Base-by-base conservation (phyloP, 2,888 invertebrate genomes). In the Coecobrya sp. region DNA sequence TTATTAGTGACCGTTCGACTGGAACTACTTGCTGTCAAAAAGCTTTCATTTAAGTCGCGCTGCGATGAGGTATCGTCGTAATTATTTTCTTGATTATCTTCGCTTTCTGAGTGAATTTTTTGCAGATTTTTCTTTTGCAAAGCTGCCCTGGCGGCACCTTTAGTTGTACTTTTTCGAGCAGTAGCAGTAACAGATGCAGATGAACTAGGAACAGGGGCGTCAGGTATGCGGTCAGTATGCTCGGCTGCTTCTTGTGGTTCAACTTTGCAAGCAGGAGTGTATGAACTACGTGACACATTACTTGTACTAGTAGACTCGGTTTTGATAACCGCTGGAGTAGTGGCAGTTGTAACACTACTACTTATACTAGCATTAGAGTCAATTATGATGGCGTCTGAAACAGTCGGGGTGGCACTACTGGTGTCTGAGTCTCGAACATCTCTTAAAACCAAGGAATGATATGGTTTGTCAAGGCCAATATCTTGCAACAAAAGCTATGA, bases 371-470 rank as follows among this genome's bases (percentile, higher is more conserved):
- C n/a, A n/a, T n/a, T n/a, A n/a, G n/a, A n/a, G n/a, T n/a, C n/a
- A n/a, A n/a, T n/a, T n/a, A n/a, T n/a, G n/a, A n/a, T n/a, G n/a
- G n/a, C n/a, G n/a, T n/a, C n/a, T n/a, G n/a, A n/a, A n/a, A n/a
- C n/a, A n/a, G n/a, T n/a, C n/a, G n/a, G n/a, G n/a, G n/a, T 16
- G 52, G 36, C 27, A 65, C 65, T 22, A 25, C 27, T 25, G 27
- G 25, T 10, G 25, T n/a, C 8, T n/a, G 11, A 11, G 27, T 76
- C 49, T 11, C 73, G 73, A 13, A 11, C 5, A 22, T 79, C 59
- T 27, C 25, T 76, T n/a, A 90, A 36, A 27, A 76, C 13, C 45
- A 90, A 65, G 13, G 90, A 90, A 86, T 90, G 90, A 79, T 79
- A 52, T 11, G 90, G 90, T 16, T 27, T 79, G 42, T 90, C 90